A percentile compares a stretch with the other conserved stretches of the same genome.
Evolutionary conservation across 2,113 vertebrate genomes (phyloP).

Genomic region (Dendropsophus ebraccatus): DNA sequence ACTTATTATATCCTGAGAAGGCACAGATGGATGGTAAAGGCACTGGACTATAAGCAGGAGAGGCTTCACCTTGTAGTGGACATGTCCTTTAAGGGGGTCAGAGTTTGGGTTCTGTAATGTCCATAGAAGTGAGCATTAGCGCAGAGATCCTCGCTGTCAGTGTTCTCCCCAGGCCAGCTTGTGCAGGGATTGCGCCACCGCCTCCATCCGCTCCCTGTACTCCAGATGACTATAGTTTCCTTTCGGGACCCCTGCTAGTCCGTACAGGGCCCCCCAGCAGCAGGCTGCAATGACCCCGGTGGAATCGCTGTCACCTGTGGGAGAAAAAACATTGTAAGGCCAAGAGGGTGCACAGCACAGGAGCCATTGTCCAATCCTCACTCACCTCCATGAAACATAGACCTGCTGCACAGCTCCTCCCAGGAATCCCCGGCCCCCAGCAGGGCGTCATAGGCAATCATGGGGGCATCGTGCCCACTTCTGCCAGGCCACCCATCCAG

Average conservation of each 20-base stretch:
- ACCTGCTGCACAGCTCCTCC: constrained; percentile 78
- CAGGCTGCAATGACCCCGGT: constrained; percentile 80
- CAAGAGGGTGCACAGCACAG: not conserved
- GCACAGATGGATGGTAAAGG: not conserved
- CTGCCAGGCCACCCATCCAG: constrained; percentile 78
- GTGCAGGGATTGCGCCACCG: constrained; percentile 64
- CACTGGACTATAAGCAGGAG: not conserved
- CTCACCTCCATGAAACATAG: constrained; percentile 79
- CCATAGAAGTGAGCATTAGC: not conserved
- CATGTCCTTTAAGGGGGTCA: not conserved
- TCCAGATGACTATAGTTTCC: constrained; percentile 77
- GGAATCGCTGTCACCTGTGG: constrained; percentile 81
- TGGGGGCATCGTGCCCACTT: constrained; percentile 83
- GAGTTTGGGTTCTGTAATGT: not conserved
- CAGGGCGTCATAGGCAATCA: constrained; percentile 82
- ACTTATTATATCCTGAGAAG: too few relatives aligned
- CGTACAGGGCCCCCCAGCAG: constrained; percentile 78
- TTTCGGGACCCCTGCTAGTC: constrained; percentile 71
- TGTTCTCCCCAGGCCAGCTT: constrained; percentile 57
- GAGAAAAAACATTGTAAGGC: not conserved
- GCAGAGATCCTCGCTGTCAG: too few relatives aligned
- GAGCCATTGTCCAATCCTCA: not conserved
- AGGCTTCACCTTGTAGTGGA: too few relatives aligned
- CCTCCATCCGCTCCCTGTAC: constrained; percentile 72
- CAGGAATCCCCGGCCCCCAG: constrained; percentile 73